phyloP scores from a whole-genome alignment of 2,888 invertebrate genomes.

The Leucoma salicis region DNA sequence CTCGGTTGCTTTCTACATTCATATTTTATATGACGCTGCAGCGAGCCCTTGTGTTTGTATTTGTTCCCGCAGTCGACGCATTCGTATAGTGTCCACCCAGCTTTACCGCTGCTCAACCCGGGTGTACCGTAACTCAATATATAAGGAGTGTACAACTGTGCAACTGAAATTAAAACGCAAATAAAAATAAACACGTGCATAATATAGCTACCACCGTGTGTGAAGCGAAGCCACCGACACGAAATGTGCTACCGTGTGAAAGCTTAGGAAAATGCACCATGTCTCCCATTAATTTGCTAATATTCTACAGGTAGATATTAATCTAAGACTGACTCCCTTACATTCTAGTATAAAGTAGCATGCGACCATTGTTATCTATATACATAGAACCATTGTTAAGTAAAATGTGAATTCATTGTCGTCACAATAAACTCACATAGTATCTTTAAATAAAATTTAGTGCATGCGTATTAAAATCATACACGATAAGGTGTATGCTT shows the following conservation, averaged over 20 bases:
- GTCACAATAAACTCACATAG: conserved; percentile 13
- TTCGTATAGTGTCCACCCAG: conserved; percentile 78
- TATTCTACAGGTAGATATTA: conserved; percentile 48
- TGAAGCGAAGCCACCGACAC: conserved; percentile 69
- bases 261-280: conserved; percentile 80
- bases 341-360: conserved; percentile 46
- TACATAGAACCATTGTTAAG: conserved; percentile 41
- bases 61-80: conserved; percentile 90
- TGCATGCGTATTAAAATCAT: conserved; percentile 33
- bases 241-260: conserved; percentile 59
- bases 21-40: conserved; percentile 88
- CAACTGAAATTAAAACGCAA: conserved; percentile 81
- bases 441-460: conserved; percentile 4
- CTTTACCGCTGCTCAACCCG: conserved; percentile 70
- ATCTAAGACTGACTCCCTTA: conserved; percentile 44
- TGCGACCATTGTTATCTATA: conserved; percentile 55
- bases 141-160: conserved; percentile 81
- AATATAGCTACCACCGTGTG: conserved; percentile 64
- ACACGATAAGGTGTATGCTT: conserved; percentile 25
- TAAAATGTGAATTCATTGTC: conserved; percentile 16
- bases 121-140: conserved; percentile 77
- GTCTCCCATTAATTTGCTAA: conserved; percentile 78
- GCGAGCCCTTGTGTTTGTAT: conserved; percentile 90
- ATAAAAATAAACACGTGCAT: conserved; percentile 78
- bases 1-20: conserved; percentile 88